phyloP scores from a whole-genome alignment of 1,140 invertebrate genomes.

The Halictus rubicundus region DNA sequence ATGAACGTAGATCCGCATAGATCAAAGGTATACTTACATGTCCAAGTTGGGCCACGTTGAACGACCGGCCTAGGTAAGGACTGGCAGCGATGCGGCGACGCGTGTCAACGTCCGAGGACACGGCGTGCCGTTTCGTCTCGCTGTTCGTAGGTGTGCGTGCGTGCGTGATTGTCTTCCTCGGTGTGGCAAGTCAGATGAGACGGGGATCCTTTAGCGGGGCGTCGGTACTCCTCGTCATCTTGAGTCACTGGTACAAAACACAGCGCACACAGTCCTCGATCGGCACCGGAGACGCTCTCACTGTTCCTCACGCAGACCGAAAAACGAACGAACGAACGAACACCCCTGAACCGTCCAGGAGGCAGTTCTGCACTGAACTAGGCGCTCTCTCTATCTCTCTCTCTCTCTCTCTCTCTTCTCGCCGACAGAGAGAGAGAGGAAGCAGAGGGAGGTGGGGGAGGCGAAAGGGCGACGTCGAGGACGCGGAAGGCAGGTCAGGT shows the following conservation, averaged over 20 bases:
- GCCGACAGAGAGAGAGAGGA: neutral
- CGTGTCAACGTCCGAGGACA: conserved; percentile 20
- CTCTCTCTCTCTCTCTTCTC: neutral
- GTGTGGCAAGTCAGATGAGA: neutral
- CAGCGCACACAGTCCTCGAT: too few relatives aligned
- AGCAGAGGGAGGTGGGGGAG: neutral
- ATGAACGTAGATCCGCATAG: too few relatives aligned
- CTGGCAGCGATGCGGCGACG: conserved; percentile 3
- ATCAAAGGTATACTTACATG: conserved; percentile 75
- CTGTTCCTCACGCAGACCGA: too few relatives aligned
- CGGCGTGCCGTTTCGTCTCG: neutral
- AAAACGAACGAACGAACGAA: too few relatives aligned
- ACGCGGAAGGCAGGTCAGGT: conserved; percentile 1
- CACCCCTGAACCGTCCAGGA: too few relatives aligned
- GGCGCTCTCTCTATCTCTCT: too few relatives aligned
- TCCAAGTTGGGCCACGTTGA: conserved; percentile 76
- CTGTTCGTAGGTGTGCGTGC: too few relatives aligned
- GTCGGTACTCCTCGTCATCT: conserved; percentile 12
- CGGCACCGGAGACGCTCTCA: too few relatives aligned
- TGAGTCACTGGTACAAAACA: neutral
- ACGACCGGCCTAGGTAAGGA: conserved; percentile 68
- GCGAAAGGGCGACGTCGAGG: neutral
- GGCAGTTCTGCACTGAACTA: too few relatives aligned
- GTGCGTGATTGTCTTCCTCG: neutral
- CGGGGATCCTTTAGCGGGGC: neutral